Base-by-base conservation (phyloP, 2,113 vertebrate genomes). In the Limnothrissa miodon region DNA sequence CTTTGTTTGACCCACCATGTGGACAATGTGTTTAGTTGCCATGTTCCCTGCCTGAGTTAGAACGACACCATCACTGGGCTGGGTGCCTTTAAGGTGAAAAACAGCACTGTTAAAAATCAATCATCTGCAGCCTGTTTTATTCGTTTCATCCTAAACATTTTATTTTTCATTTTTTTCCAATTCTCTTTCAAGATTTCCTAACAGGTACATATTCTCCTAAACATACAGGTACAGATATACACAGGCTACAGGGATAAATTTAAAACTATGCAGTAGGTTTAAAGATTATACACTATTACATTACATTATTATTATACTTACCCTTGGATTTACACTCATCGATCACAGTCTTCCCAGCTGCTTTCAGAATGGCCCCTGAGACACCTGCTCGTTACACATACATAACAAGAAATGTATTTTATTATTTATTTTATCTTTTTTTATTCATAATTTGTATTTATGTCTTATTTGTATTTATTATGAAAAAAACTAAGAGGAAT, bases 291-390 rank as follows among this genome's bases (percentile, higher is more conserved):
- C n/a, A n/a, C n/a, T n/a, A n/a, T n/a, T n/a, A n/a, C n/a, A n/a
- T n/a, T n/a, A n/a, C n/a, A n/a, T n/a, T n/a, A n/a, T n/a, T n/a
- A 42, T 42, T 39, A 46, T 25, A 29, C 85, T 25, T 86, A 91
- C 91, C 91, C 9, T 90, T 78, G 80, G 82, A 70, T 23, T 70
- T 83, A 80, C 91, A 92, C 59, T 91, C 90, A 23, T 90, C 83
- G 39, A 86, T 86, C 2, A 92, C 90, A 1, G 78, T 82, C 80
- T 85, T 62, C 59, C 90, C 91, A 5, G 90, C 90, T 9, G 90
- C 90, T 85, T 89, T 91, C 5, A 91, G 86, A 36, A 92, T 91
- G 5, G 89, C 90, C n/a, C 86, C 88, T 48, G 90, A 91, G 46
- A 92, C 90, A 25, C 91, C 91, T 92, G 82, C 6, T 45, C 39